phyloP scores from a whole-genome alignment of 2,113 vertebrate genomes.

The Trematocara marginatum region DNA sequence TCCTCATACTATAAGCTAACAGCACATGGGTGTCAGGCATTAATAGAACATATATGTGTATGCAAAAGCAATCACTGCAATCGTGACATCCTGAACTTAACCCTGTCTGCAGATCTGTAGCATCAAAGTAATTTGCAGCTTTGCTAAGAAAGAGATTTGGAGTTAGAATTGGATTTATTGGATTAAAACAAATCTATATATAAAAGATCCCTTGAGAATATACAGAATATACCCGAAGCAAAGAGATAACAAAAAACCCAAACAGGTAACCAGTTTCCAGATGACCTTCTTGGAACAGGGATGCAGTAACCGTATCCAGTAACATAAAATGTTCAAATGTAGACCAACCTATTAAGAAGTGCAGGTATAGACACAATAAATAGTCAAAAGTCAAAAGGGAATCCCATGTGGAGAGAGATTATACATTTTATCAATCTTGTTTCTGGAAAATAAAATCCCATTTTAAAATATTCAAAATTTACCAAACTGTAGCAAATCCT shows the following conservation, averaged over 20 bases:
- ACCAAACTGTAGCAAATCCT: neutral
- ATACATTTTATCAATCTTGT: neutral
- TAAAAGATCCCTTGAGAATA: neutral
- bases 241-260: neutral
- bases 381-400: neutral
- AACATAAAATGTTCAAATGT: neutral
- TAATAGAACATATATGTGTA: conserved; percentile 16
- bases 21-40: conserved; percentile 11
- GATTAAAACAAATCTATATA: neutral
- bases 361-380: neutral
- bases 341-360: neutral
- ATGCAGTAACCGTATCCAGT: neutral
- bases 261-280: neutral
- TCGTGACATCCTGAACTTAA: conserved; percentile 7
- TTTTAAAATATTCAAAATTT: neutral
- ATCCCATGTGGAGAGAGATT: neutral
- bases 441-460: neutral
- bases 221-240: neutral
- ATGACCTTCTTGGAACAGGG: neutral
- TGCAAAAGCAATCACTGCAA: conserved; percentile 1
- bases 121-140: conserved; percentile 1
- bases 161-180: neutral
- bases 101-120: conserved; percentile 10
- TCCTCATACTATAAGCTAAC: conserved; percentile 27
- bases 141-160: neutral